phyloP scores from a whole-genome alignment of 2,888 invertebrate genomes.

The Ernsta delagoae region DNA sequence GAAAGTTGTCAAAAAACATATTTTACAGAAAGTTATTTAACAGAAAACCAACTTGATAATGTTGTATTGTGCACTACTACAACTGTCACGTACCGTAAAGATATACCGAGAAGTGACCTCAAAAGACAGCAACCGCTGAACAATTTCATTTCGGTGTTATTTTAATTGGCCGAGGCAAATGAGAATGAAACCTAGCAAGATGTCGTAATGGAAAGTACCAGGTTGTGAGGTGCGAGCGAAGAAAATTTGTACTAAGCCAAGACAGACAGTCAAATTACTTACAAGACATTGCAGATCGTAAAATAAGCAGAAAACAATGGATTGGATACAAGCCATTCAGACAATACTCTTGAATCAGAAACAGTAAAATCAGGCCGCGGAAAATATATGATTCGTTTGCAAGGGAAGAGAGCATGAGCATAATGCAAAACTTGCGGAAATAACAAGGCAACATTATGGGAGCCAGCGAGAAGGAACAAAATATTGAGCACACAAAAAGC shows the following conservation, averaged over 20 bases:
- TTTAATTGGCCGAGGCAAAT: slow-evolving; percentile 39
- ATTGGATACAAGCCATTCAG: slow-evolving; percentile 27
- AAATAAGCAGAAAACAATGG: slow-evolving; percentile 33
- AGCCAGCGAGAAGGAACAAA: slow-evolving; percentile 58
- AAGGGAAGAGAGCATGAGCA: slow-evolving; percentile 61
- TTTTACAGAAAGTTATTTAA: slow-evolving; percentile 15
- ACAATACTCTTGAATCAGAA: slow-evolving; percentile 20
- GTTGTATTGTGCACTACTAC: slow-evolving; percentile 47
- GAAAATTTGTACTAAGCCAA: slow-evolving; percentile 26
- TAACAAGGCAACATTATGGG: slow-evolving; percentile 62
- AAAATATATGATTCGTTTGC: slow-evolving; percentile 40
- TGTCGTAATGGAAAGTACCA: slow-evolving; percentile 41
- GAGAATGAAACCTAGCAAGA: slow-evolving; percentile 42
- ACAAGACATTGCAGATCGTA: slow-evolving; percentile 10
- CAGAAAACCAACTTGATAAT: slow-evolving; percentile 40
- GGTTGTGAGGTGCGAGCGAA: background rate
- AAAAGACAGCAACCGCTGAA: slow-evolving; percentile 36
- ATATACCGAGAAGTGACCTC: slow-evolving; percentile 39
- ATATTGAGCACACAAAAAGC: slow-evolving; percentile 23
- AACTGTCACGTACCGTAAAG: slow-evolving; percentile 53
- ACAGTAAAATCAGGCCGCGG: slow-evolving; percentile 34
- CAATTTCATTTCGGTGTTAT: slow-evolving; percentile 24
- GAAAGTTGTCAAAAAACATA: background rate
- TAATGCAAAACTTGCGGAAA: slow-evolving; percentile 66
- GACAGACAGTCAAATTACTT: slow-evolving; percentile 33